Percentiles rank a stretch among this genome's conserved stretches.
These are phyloP conservation scores for Nomada fucata DNA, from an alignment of 2,888 invertebrate species.

Conservation along the genomic window DNA sequence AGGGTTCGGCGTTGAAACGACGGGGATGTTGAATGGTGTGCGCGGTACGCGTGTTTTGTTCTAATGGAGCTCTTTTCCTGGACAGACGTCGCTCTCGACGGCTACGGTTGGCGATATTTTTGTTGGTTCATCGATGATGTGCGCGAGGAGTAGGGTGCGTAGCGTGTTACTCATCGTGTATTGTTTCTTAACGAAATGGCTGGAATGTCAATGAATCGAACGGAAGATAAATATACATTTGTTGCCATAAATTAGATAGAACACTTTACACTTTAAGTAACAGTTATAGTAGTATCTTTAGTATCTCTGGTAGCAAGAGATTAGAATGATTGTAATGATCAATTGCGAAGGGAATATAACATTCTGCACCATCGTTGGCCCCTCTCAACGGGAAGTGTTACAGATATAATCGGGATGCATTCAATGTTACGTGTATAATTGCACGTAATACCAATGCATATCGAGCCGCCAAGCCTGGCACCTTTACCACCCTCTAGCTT, in stretches of 20 bases:
- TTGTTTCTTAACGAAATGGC: too few relatives aligned
- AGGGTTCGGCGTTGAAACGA: too few relatives aligned
- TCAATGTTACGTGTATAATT: slow-evolving; percentile 57
- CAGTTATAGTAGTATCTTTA: background rate
- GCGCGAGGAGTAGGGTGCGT: background rate
- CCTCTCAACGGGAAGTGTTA: slow-evolving; percentile 30
- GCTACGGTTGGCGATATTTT: too few relatives aligned
- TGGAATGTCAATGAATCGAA: too few relatives aligned
- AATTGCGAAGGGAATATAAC: background rate
- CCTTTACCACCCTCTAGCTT: slow-evolving; percentile 39
- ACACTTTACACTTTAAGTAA: background rate
- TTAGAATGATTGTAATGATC: background rate
- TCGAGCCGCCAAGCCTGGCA: slow-evolving; percentile 34
- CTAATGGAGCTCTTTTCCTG: too few relatives aligned
- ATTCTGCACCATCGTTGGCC: background rate
- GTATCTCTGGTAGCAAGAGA: background rate
- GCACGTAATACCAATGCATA: slow-evolving; percentile 56
- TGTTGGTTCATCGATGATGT: background rate
- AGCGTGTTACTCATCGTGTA: background rate
- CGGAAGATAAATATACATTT: too few relatives aligned
- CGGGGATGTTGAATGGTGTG: too few relatives aligned
- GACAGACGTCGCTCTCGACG: too few relatives aligned
- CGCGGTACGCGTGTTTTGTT: too few relatives aligned
- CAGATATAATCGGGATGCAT: slow-evolving; percentile 56
- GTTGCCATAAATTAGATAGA: too few relatives aligned